phyloP scores from a whole-genome alignment of 2,797 vertebrate genomes.

The Sebastes nivosus region DNA sequence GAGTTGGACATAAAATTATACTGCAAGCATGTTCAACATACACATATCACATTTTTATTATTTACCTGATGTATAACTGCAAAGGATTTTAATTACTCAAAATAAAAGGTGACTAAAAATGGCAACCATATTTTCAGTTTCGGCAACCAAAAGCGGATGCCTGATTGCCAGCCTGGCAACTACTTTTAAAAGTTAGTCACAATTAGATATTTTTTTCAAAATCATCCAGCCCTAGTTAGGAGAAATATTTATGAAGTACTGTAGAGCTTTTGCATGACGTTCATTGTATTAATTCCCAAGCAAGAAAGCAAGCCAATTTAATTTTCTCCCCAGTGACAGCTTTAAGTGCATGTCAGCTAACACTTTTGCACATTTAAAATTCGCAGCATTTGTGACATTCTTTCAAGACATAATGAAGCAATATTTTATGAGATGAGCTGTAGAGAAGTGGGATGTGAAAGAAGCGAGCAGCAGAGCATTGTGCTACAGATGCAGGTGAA shows the following conservation, averaged over 20 bases:
- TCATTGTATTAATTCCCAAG: slow-evolving; percentile 18
- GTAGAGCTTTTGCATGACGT: neutral
- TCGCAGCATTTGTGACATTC: slow-evolving; percentile 49
- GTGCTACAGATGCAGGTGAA: slow-evolving; percentile 78
- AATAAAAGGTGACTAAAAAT: too few relatives aligned
- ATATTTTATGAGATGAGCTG: slow-evolving; percentile 68
- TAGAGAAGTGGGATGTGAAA: slow-evolving; percentile 73
- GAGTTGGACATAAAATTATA: too few relatives aligned
- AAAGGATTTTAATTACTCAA: too few relatives aligned
- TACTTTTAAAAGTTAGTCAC: too few relatives aligned
- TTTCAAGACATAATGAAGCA: slow-evolving; percentile 70
- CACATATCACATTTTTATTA: too few relatives aligned
- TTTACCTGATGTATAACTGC: too few relatives aligned
- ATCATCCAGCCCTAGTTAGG: neutral
- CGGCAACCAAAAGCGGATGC: too few relatives aligned
- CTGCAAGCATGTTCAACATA: too few relatives aligned
- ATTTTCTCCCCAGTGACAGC: slow-evolving; percentile 32
- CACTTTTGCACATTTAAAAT: slow-evolving; percentile 53
- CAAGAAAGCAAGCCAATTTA: slow-evolving; percentile 25
- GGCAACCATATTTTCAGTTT: too few relatives aligned
- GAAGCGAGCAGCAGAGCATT: slow-evolving; percentile 64
- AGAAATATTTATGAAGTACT: slow-evolving; percentile 12
- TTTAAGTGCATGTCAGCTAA: slow-evolving; percentile 36
- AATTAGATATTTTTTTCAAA: neutral
- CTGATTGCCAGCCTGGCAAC: too few relatives aligned